phyloP scores from a whole-genome alignment of 2,113 vertebrate genomes.

The Actenoides hombroni region DNA sequence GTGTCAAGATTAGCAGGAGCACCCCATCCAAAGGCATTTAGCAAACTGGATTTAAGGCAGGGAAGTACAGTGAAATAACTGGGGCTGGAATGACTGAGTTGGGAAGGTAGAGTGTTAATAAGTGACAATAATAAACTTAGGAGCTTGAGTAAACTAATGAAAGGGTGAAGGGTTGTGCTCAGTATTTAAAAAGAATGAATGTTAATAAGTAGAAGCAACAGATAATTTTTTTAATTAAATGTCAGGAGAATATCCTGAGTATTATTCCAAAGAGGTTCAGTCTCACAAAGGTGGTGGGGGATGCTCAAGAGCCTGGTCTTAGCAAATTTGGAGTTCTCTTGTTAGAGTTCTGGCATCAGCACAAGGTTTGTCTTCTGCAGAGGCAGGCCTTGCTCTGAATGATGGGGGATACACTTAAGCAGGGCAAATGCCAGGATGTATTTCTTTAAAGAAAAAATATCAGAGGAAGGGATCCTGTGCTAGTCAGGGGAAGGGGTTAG shows the following conservation, averaged over 20 bases:
- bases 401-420: not conserved
- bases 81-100: not conserved
- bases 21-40: not conserved
- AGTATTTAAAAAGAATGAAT: not conserved
- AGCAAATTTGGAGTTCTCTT: rapidly evolving
- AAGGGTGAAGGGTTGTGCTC: not conserved
- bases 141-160: not conserved
- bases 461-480: not conserved
- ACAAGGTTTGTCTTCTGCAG: not conserved
- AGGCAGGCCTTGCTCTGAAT: not conserved
- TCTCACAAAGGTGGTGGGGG: not conserved
- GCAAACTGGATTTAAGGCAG: not conserved
- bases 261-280: not conserved
- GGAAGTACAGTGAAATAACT: not conserved
- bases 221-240: not conserved
- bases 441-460: not conserved
- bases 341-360: not conserved
- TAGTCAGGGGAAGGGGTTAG: not conserved
- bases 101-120: not conserved
- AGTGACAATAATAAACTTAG: not conserved
- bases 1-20: not conserved
- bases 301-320: not conserved
- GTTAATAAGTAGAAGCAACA: not conserved
- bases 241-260: not conserved
- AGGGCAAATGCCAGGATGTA: not conserved